Conservation (phyloP, 2,113 vertebrate species). For the Atherinomorus stipes region DNA sequence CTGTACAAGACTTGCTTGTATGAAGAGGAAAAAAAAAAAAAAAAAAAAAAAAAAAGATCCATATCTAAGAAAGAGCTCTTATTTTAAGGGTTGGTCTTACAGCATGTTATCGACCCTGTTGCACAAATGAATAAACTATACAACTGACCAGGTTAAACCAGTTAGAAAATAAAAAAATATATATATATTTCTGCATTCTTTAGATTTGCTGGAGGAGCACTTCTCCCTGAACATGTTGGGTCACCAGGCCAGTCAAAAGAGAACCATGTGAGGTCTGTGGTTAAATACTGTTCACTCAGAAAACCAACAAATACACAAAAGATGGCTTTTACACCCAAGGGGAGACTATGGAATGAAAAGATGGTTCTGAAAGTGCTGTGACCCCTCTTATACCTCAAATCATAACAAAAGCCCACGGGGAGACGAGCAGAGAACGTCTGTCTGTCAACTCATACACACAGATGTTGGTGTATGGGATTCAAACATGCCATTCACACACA, state of each 20-base stretch:
- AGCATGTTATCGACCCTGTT: too few species aligned
- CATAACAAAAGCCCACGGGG: slow-evolving; percentile 66
- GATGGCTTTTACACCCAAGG: slow-evolving; percentile 39
- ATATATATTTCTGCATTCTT: neutral
- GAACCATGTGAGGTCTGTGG: neutral
- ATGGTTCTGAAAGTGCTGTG: slow-evolving; percentile 68
- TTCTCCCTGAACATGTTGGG: neutral
- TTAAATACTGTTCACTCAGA: neutral
- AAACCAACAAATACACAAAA: slow-evolving; percentile 37
- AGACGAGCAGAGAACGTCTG: slow-evolving; percentile 72
- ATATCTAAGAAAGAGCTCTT: too few species aligned
- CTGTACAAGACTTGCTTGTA: too few species aligned
- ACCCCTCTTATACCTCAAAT: slow-evolving; percentile 79
- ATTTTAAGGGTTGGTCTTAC: too few species aligned
- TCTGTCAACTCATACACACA: slow-evolving; percentile 57
- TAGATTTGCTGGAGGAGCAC: neutral
- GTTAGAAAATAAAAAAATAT: too few species aligned
- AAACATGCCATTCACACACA: slow-evolving; percentile 14
- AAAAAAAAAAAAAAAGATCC: too few species aligned
- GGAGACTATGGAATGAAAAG: slow-evolving; percentile 56
- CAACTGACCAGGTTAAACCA: too few species aligned
- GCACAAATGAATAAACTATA: too few species aligned
- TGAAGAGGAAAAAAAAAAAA: too few species aligned
- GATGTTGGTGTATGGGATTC: slow-evolving; percentile 3
- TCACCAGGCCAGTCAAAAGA: neutral